These are phyloP conservation scores for Turritopsis rubra DNA, from an alignment of 30 jellyfish, hydroid and myxozoan genomes.

Conservation along the genomic window DNA sequence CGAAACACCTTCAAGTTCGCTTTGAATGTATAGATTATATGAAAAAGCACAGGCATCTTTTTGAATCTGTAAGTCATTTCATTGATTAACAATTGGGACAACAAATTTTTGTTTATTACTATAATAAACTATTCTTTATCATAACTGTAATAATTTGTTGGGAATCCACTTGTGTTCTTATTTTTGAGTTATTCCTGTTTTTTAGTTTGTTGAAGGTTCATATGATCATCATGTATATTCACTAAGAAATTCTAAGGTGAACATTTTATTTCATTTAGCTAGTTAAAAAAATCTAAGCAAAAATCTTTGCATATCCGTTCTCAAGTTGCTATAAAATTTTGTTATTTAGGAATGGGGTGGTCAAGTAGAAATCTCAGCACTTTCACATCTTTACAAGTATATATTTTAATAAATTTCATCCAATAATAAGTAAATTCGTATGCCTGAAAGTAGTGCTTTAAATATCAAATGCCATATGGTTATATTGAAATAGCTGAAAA, in stretches of 20 bases:
- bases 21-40: slow-evolving; percentile 54
- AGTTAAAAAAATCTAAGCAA: not conserved
- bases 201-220: slow-evolving; percentile 64
- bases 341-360: slow-evolving; percentile 89
- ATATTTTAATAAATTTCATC: not conserved
- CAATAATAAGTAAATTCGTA: not conserved
- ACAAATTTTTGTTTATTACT: too few species aligned
- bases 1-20: slow-evolving; percentile 60
- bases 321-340: not conserved
- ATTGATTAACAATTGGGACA: not conserved
- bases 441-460: not conserved
- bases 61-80: slow-evolving; percentile 44
- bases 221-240: slow-evolving; percentile 69
- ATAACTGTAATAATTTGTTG: too few species aligned
- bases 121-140: too few species aligned
- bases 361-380: slow-evolving; percentile 72
- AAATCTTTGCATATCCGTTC: not conserved
- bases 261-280: not conserved
- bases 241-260: slow-evolving; percentile 70
- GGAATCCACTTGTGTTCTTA: too few species aligned
- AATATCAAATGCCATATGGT: too few species aligned
- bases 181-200: too few species aligned
- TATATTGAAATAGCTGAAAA: too few species aligned
- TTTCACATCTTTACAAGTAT: slow-evolving; percentile 66
- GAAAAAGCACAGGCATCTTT: slow-evolving; percentile 37